A percentile compares a stretch with the other conserved stretches of the same genome.
Evolutionary conservation across 2,888 invertebrate species (phyloP).

Genomic region (Ormyrus pomaceus): DNA sequence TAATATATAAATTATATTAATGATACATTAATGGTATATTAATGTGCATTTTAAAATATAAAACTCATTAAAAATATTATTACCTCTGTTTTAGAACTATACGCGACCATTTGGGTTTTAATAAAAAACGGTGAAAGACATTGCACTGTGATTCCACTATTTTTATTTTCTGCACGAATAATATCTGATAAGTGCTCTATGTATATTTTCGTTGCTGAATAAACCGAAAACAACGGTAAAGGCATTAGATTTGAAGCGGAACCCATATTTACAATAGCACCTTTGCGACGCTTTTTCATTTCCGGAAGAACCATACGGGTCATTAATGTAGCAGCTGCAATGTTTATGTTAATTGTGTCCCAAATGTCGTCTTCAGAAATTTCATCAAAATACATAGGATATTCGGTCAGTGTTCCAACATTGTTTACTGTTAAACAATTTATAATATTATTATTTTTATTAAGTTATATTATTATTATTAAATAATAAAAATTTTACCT

Average conservation of each 20-base stretch:
- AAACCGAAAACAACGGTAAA: slow-evolving; percentile 91
- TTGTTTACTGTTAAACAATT: slow-evolving; percentile 83
- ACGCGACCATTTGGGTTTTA: slow-evolving; percentile 93
- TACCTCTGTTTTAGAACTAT: slow-evolving; percentile 83
- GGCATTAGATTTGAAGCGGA: slow-evolving; percentile 92
- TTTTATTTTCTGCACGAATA: slow-evolving; percentile 86
- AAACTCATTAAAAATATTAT: neutral
- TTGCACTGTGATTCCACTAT: slow-evolving; percentile 88
- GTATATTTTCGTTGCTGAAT: slow-evolving; percentile 92
- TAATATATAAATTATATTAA: no score
- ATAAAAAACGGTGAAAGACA: slow-evolving; percentile 92
- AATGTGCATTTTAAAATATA: neutral
- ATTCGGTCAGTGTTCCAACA: slow-evolving; percentile 89
- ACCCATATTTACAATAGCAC: slow-evolving; percentile 93
- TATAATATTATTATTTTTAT: neutral
- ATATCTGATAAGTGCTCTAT: slow-evolving; percentile 87
- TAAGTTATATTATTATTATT: neutral
- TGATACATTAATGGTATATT: no score
- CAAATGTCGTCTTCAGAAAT: slow-evolving; percentile 84
- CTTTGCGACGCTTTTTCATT: slow-evolving; percentile 86
- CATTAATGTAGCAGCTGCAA: slow-evolving; percentile 90
- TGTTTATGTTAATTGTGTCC: slow-evolving; percentile 91
- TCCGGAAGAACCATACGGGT: slow-evolving; percentile 85
- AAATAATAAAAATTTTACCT: slow-evolving; percentile 77
- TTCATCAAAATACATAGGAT: slow-evolving; percentile 88